Evolutionary conservation across 2,113 vertebrate genomes (phyloP).

Genomic region (Serinus canaria): DNA sequence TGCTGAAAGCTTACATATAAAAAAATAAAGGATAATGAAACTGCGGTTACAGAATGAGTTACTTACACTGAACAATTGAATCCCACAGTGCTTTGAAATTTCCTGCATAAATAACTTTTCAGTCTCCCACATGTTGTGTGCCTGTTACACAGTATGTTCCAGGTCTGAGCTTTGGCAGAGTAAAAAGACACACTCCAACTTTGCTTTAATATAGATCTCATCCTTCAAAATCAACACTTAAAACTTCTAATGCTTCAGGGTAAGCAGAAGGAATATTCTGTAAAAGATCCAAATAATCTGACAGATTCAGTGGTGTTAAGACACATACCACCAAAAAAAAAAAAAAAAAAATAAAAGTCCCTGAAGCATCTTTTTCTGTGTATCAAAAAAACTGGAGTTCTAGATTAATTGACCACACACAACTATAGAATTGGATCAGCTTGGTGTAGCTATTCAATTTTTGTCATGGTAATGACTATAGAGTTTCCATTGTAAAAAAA

Average conservation of each 20-base stretch:
- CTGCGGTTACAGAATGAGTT: conserved; percentile 2
- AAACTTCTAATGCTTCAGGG: neutral
- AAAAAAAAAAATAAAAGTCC: neutral
- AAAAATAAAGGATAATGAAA: conserved; percentile 7
- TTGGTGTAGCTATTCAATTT: neutral
- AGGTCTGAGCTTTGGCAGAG: neutral
- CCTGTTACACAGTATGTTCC: neutral
- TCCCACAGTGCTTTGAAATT: conserved; percentile 21
- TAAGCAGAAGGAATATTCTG: neutral
- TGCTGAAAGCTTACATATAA: conserved; percentile 1
- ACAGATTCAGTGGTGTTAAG: neutral
- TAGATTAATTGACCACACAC: neutral
- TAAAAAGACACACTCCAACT: neutral
- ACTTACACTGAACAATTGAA: conserved; percentile 1
- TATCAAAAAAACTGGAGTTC: neutral
- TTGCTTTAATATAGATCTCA: neutral
- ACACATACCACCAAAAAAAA: neutral
- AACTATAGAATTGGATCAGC: neutral
- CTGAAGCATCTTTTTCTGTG: neutral
- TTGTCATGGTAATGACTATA: neutral
- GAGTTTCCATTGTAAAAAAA: neutral
- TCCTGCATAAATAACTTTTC: neutral
- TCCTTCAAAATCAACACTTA: neutral
- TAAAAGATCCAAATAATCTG: neutral
- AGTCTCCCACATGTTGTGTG: neutral